Percentiles rank a stretch among this genome's conserved stretches.
These are phyloP conservation scores for Brotogeris chrysoptera DNA, from an alignment of 2,797 vertebrate genomes.

Conservation along the genomic window DNA sequence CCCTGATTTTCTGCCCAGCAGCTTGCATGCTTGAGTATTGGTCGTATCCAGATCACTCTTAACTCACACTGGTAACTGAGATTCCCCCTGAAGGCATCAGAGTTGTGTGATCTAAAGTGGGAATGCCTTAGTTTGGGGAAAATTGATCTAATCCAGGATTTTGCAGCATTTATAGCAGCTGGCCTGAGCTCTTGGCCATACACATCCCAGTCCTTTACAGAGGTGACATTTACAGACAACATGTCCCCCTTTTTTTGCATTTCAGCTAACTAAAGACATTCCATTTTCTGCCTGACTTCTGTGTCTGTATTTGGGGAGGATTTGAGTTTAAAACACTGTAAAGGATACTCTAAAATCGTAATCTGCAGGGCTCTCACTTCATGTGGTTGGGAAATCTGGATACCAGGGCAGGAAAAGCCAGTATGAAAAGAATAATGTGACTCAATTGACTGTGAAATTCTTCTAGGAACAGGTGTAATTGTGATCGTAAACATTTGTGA, in stretches of 20 bases:
- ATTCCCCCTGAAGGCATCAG: not conserved
- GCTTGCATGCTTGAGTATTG: not conserved
- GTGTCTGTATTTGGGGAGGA: not conserved
- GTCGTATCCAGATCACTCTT: not conserved
- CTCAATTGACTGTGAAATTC: slow-evolving; percentile 59
- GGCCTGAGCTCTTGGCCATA: not conserved
- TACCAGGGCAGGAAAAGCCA: not conserved
- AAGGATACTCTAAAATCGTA: not conserved
- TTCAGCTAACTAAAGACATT: not conserved
- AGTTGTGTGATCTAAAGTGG: not conserved
- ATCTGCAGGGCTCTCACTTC: not conserved
- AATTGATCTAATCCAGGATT: not conserved
- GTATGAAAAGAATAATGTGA: slow-evolving; percentile 19
- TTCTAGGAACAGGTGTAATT: slow-evolving; percentile 62
- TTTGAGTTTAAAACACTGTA: not conserved
- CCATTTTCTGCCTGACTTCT: not conserved
- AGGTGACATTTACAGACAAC: not conserved
- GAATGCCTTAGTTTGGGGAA: slow-evolving; percentile 26
- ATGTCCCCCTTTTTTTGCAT: not conserved
- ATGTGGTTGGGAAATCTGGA: not conserved
- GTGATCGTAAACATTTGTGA: slow-evolving; percentile 39
- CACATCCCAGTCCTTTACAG: not conserved
- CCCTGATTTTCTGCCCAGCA: slow-evolving; percentile 13
- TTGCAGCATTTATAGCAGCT: not conserved
- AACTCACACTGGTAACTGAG: not conserved